phyloP scores from a whole-genome alignment of 2,113 vertebrate genomes.

The Pitta sordida region DNA sequence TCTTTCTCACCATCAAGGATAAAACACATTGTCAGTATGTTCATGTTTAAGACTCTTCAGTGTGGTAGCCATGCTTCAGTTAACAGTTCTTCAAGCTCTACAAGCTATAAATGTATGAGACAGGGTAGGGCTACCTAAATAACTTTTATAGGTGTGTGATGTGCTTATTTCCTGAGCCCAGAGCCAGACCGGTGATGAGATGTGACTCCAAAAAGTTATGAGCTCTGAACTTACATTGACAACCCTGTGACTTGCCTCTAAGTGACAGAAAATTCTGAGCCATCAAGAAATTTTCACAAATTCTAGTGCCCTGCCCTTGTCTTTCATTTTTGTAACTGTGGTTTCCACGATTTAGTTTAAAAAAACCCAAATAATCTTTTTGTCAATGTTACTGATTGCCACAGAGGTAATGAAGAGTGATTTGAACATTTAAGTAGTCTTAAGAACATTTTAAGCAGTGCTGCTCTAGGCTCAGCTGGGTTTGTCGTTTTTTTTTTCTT shows the following conservation, averaged over 20 bases:
- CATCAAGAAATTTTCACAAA: neutral
- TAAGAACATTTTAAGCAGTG: too few relatives aligned
- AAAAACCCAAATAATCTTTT: neutral
- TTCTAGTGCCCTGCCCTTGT: neutral
- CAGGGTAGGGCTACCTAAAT: neutral
- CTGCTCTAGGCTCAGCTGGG: too few relatives aligned
- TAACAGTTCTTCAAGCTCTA: neutral
- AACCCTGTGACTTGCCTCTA: neutral
- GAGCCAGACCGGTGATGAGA: neutral
- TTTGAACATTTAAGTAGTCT: neutral
- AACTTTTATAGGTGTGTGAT: neutral
- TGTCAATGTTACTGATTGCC: neutral
- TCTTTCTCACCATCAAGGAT: neutral
- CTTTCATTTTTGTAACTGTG: neutral
- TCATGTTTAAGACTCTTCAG: neutral
- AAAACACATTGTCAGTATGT: neutral
- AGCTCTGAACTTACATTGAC: neutral
- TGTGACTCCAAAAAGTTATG: neutral
- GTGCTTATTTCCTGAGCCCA: neutral
- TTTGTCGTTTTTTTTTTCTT: too few relatives aligned
- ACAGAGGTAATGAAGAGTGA: neutral
- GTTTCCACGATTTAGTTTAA: neutral
- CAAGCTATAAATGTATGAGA: neutral
- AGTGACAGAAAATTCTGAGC: neutral
- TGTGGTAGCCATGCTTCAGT: neutral